A percentile compares a stretch with the other conserved stretches of the same genome.
Conservation (phyloP, 2,113 vertebrate species). For the Rostratula benghalensis region DNA sequence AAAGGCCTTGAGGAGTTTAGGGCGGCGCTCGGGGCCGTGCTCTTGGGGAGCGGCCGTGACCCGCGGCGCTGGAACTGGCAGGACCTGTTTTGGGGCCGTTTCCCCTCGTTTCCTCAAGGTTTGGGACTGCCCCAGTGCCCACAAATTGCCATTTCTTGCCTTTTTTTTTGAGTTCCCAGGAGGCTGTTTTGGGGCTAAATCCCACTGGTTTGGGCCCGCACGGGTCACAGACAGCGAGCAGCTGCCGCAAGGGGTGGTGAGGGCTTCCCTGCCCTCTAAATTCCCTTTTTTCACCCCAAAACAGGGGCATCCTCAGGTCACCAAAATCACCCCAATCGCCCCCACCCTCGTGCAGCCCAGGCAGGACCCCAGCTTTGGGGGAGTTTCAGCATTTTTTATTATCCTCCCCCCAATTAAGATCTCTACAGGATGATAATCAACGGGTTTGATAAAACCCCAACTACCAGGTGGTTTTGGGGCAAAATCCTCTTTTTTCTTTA, state of each 20-base stretch:
- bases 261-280: accelerated
- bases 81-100: not conserved
- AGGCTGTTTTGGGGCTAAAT: not conserved
- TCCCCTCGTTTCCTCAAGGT: accelerated
- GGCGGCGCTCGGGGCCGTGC: not conserved
- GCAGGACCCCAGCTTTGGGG: not conserved
- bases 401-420: not conserved
- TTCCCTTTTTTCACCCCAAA: not conserved
- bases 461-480: too few relatives aligned
- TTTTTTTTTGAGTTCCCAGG: not conserved
- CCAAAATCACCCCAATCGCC: not conserved
- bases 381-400: accelerated
- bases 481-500: not conserved
- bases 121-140: not conserved
- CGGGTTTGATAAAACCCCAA: too few relatives aligned
- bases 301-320: accelerated
- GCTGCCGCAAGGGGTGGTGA: not conserved
- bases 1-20: not conserved
- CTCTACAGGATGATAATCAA: accelerated
- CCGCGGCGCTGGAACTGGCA: not conserved
- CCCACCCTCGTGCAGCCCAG: accelerated
- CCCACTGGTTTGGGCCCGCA: accelerated
- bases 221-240: not conserved
- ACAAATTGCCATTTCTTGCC: accelerated
- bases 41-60: not conserved